phyloP scores from a whole-genome alignment of 2,797 vertebrate species.

The Alcedo atthis region DNA sequence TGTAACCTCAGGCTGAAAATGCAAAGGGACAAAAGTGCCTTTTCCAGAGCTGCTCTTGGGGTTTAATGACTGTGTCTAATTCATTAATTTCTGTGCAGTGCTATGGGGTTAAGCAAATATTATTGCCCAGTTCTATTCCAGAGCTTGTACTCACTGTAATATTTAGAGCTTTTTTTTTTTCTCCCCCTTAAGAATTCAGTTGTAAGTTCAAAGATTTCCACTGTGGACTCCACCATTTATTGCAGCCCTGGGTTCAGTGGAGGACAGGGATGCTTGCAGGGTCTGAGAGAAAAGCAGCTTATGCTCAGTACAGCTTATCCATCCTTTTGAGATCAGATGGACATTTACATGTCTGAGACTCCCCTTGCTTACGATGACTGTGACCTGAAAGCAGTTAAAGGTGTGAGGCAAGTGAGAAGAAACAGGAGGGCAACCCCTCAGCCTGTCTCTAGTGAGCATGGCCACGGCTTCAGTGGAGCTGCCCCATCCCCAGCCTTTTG shows the following conservation, averaged over 20 bases:
- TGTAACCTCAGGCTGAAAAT: background rate
- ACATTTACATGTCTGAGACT: slow-evolving; percentile 61
- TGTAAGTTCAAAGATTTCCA: background rate
- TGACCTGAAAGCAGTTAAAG: background rate
- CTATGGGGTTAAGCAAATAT: background rate
- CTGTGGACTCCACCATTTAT: background rate
- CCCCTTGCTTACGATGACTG: background rate
- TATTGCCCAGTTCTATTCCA: background rate
- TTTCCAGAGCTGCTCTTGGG: background rate
- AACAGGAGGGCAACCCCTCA: background rate
- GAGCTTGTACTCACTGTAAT: background rate
- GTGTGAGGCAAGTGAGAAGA: background rate
- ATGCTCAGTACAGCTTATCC: slow-evolving; percentile 37
- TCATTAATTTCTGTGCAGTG: background rate
- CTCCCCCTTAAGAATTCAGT: background rate
- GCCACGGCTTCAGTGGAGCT: background rate
- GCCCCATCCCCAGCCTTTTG: background rate
- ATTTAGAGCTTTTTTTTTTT: background rate
- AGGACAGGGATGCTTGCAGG: background rate
- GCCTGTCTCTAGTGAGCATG: background rate
- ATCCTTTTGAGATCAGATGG: slow-evolving; percentile 10
- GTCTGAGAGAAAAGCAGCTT: slow-evolving; percentile 43
- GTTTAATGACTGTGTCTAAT: background rate
- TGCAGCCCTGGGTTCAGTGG: background rate
- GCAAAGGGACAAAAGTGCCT: background rate